Evolutionary conservation across 2,113 vertebrate species (phyloP).

Genomic region (Alosa alosa): DNA sequence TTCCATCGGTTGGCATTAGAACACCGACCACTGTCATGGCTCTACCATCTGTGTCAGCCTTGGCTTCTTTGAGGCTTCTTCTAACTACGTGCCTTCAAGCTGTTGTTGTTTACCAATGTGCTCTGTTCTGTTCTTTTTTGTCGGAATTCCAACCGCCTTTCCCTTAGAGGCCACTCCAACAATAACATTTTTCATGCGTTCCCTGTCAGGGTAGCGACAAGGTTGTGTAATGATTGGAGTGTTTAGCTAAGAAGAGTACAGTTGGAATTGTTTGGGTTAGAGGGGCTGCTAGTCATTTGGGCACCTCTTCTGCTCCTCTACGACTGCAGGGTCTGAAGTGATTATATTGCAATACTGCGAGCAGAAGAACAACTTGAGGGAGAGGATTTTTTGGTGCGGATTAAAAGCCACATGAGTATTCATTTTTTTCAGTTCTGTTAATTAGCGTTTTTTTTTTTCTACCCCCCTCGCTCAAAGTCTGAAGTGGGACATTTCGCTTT

Average conservation of each 20-base stretch:
- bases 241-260: background rate
- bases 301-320: background rate
- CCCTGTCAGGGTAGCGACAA: background rate
- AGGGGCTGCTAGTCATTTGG: background rate
- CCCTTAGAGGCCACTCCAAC: constrained; percentile 9
- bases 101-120: constrained; percentile 13
- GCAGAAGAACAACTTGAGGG: background rate
- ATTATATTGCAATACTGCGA: background rate
- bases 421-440: constrained; percentile 15
- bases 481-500: constrained; percentile 11
- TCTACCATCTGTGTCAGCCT: constrained; percentile 1
- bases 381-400: constrained; percentile 2
- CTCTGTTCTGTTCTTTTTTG: constrained; percentile 9
- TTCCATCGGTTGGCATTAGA: background rate
- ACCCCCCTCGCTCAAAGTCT: background rate
- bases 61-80: background rate
- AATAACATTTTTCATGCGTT: background rate
- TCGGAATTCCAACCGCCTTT: background rate
- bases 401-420: constrained; percentile 10
- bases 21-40: background rate
- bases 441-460: background rate
- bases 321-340: background rate
- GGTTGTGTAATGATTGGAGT: constrained; percentile 14
- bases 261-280: background rate
- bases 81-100: constrained; percentile 10